Base-by-base conservation (phyloP, 2,888 invertebrate genomes). In the Plagodis pulveraria region DNA sequence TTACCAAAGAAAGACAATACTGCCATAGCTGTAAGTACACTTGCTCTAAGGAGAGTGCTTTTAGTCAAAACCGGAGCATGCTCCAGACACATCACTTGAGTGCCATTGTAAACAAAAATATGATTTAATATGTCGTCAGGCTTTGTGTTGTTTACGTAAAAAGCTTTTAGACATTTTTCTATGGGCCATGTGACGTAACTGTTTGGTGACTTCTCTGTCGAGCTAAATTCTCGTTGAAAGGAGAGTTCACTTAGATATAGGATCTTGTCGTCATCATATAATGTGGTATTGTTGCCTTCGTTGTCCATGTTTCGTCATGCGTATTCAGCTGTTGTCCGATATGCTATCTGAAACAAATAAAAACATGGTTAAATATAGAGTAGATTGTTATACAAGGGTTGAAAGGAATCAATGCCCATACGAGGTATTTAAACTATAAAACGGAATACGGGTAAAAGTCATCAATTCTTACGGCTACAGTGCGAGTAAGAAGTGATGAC, bases 1-100 rank as follows among this genome's bases (percentile, higher is more conserved):
- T 97, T 97, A 12, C 96, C 97, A 49, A 96, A 80, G 33, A 97
- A 89, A 0, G 97, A 96, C 58, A 96, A 83, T 1, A 95, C 72
- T 0, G 96, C 96, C 94, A 97, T 95, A 7, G 94, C 91, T 0
- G 94, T 91, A 9, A 97, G 87, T 0, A 97, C 93, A 61, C 95
- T 94, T 0, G 95, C 95, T 75, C 95, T 95, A 12, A 96, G 91
- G 63, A 95, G 81, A 0, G 95, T 94, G 10, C 94, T 93, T 50
- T 91, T 93, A 6, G 95, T 95, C 35, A 96, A 86, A 52, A 91
- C 87, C 0, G 97, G 97, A 0, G 96, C 96, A 74, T 96, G 96
- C 45, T 94, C 94, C 59, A 94, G 80, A 69, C 94, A 94, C 63
- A 72, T 78, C 32, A 92, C 58, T 61, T 73, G 69, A 9, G 89